phyloP scores from a whole-genome alignment of 2,888 invertebrate genomes.

The Molorchus minor region DNA sequence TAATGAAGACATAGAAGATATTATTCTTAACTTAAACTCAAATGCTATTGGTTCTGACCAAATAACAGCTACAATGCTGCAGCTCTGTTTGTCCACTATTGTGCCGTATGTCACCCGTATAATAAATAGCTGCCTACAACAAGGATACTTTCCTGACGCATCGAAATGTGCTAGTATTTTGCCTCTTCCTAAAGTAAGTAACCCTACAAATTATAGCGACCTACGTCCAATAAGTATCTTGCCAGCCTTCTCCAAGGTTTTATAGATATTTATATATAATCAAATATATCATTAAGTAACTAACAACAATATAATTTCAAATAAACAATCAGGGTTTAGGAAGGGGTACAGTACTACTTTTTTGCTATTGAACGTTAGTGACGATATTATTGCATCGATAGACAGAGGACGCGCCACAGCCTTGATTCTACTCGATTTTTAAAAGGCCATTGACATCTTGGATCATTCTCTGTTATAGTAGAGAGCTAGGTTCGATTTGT shows the following conservation, averaged over 20 bases:
- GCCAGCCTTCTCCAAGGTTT: not conserved
- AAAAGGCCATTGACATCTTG: not conserved
- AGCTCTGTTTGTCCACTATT: not conserved
- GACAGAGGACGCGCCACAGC: no score
- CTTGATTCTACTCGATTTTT: not conserved
- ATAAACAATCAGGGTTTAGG: not conserved
- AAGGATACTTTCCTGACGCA: not conserved
- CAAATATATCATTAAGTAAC: not conserved
- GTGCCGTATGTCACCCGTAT: not conserved
- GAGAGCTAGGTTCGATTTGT: no score
- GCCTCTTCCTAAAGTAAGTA: not conserved
- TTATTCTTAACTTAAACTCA: not conserved
- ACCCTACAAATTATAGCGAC: not conserved
- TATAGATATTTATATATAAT: not conserved
- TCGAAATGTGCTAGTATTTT: not conserved
- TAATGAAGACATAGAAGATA: not conserved
- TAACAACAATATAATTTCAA: not conserved
- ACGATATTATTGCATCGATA: not conserved
- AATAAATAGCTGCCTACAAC: not conserved
- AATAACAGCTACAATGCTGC: not conserved
- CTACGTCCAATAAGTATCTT: not conserved
- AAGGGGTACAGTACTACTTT: not conserved
- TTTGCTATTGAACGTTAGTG: not conserved
- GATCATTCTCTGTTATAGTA: not conserved
- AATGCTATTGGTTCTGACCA: not conserved